phyloP scores from a whole-genome alignment of 2,797 vertebrate species.

The Myripristis jacobus region DNA sequence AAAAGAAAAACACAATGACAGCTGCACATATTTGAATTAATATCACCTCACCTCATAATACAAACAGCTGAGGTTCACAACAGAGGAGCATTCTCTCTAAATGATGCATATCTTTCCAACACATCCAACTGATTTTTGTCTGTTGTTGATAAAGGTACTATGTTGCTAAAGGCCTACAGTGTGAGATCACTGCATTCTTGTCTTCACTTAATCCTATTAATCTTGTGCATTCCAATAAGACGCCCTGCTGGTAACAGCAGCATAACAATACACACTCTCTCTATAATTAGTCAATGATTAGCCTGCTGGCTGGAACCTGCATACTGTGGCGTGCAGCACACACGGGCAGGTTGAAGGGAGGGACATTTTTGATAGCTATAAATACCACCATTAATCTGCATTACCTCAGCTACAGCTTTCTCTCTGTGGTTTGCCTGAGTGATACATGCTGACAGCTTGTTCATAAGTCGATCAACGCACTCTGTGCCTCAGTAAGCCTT shows the following conservation, averaged over 20 bases:
- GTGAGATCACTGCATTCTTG: constrained; percentile 65
- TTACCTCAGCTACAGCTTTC: constrained; percentile 44
- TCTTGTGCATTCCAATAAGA: constrained; percentile 44
- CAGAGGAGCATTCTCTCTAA: constrained; percentile 28
- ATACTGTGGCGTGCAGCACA: constrained; percentile 19
- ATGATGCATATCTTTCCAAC: constrained; percentile 48
- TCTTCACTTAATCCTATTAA: constrained; percentile 45
- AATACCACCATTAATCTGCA: constrained; percentile 59
- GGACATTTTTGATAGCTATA: constrained; percentile 54
- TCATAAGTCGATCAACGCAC: constrained; percentile 38
- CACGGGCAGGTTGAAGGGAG: constrained; percentile 13
- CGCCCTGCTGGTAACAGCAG: constrained; percentile 58
- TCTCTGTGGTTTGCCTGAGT: constrained; percentile 40
- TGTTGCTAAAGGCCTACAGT: constrained; percentile 40
- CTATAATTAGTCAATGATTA: constrained; percentile 66
- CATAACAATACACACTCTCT: constrained; percentile 38
- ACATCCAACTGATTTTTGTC: constrained; percentile 38
- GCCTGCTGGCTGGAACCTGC: constrained; percentile 61
- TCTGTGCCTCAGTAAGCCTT: constrained; percentile 11
- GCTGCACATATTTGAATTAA: constrained; percentile 32
- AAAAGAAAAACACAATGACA: constrained; percentile 35
- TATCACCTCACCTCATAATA: constrained; percentile 36
- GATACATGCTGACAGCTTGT: constrained; percentile 30
- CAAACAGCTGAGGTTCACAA: constrained; percentile 42
- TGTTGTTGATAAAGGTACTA: constrained; percentile 34